phyloP scores from a whole-genome alignment of 2,797 vertebrate genomes.

The Crypturellus tataupa region DNA sequence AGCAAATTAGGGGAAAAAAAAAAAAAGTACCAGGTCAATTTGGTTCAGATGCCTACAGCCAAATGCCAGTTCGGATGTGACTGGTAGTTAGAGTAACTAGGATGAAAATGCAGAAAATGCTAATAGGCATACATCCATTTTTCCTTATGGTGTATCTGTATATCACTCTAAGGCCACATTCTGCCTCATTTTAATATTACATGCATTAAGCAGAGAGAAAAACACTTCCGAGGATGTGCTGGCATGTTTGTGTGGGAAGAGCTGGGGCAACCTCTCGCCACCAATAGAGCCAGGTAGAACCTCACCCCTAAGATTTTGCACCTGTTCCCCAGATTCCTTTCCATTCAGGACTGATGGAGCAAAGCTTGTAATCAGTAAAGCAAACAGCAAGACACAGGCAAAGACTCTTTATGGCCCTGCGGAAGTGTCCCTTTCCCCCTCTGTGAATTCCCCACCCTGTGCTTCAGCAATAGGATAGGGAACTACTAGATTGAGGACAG shows the following conservation, averaged over 20 bases:
- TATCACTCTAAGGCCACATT: neutral
- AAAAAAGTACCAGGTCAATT: slow-evolving; percentile 20
- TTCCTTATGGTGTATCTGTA: neutral
- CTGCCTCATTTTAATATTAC: neutral
- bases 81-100: neutral
- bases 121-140: neutral
- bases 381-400: slow-evolving; percentile 5
- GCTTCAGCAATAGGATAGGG: neutral
- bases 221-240: neutral
- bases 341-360: fast-evolving
- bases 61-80: neutral
- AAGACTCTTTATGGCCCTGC: neutral
- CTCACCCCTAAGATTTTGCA: neutral
- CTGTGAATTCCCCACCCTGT: neutral
- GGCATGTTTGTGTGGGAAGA: neutral
- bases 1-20: neutral
- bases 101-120: neutral
- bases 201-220: neutral
- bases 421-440: neutral
- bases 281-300: neutral
- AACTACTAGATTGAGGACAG: neutral
- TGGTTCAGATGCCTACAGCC: slow-evolving; percentile 1
- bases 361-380: neutral
- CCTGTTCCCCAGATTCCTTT: neutral
- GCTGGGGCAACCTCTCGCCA: neutral